Conservation (phyloP, 2,888 invertebrate species). For the Latrodectus hesperus region DNA sequence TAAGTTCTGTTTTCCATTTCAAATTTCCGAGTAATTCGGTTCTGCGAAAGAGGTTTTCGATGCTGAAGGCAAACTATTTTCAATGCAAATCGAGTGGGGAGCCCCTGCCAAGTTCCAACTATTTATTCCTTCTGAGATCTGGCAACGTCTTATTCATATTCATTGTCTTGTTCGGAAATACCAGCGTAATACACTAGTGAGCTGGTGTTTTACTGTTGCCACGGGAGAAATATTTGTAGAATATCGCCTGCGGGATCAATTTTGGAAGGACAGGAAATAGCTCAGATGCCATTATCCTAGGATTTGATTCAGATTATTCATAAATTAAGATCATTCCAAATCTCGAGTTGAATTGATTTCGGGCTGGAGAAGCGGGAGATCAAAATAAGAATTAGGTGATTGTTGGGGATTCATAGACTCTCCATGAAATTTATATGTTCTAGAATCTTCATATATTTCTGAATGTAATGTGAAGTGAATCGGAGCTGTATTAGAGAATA, state of each 20-base stretch:
- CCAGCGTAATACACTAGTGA: background rate
- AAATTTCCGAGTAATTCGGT: background rate
- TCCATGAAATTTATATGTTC: no score
- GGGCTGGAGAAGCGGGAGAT: no score
- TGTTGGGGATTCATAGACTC: no score
- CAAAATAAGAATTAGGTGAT: no score
- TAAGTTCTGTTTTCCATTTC: background rate
- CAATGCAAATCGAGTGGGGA: background rate
- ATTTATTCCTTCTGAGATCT: background rate
- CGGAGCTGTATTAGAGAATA: no score
- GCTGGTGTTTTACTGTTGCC: background rate
- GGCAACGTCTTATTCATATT: slow-evolving; percentile 1
- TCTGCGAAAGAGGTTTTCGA: background rate
- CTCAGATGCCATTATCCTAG: no score
- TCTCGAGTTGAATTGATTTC: no score
- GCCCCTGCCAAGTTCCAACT: background rate
- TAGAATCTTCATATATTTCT: no score
- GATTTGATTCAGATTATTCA: no score
- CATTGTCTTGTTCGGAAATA: background rate
- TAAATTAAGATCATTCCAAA: no score
- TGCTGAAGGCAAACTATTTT: background rate
- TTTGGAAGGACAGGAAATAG: no score
- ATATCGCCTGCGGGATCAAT: background rate
- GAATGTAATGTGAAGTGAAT: no score
- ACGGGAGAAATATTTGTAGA: background rate